Evolutionary conservation across 2,797 vertebrate genomes (phyloP).

Genomic region (Anableps anableps): DNA sequence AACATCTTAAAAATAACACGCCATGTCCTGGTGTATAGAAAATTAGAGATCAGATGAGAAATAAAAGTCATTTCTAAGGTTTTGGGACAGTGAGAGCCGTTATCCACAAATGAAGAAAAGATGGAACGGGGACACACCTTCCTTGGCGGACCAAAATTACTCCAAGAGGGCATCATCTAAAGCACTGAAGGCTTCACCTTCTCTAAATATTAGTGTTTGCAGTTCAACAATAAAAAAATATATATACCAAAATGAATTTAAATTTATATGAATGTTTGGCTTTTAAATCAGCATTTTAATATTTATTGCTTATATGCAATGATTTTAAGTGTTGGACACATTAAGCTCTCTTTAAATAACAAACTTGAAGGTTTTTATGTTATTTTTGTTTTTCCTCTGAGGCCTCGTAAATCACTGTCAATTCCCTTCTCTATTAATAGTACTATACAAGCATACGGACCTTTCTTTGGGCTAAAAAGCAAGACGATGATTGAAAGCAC

Average conservation of each 20-base stretch:
- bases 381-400: neutral
- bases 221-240: neutral
- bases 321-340: neutral
- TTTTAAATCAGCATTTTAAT: neutral
- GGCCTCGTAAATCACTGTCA: neutral
- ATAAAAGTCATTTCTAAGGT: neutral
- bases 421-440: too few relatives aligned
- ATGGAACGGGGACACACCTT: neutral
- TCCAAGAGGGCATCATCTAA: neutral
- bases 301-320: neutral
- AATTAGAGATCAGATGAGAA: neutral
- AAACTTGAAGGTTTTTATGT: neutral
- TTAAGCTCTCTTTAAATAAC: neutral
- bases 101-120: neutral
- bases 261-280: too few relatives aligned
- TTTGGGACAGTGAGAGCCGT: neutral
- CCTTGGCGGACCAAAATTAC: neutral
- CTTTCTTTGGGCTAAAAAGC: neutral
- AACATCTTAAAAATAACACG: neutral
- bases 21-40: neutral
- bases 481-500: too few relatives aligned
- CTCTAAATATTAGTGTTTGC: neutral
- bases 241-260: neutral
- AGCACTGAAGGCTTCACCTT: neutral
- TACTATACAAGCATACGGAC: too few relatives aligned